Percentiles rank a stretch among this genome's conserved stretches.
Evolutionary conservation across 2,888 invertebrate species (phyloP).

Genomic region (Amblyjoppa proteus): DNA sequence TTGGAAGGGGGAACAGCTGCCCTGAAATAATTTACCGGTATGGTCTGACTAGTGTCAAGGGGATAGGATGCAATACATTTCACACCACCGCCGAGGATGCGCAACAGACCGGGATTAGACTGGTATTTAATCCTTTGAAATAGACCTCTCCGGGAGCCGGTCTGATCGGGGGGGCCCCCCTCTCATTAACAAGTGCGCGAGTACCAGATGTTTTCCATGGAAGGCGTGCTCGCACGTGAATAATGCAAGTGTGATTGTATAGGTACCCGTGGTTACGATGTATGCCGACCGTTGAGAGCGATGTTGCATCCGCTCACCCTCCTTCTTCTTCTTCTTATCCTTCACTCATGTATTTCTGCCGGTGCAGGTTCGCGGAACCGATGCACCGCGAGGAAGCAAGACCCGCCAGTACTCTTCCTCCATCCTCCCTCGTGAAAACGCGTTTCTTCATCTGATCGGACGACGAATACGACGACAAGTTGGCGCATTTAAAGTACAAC

Average conservation of each 20-base stretch:
- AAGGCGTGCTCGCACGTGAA: constrained; percentile 72
- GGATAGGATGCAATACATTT: constrained; percentile 42
- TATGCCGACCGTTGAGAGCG: constrained; percentile 51
- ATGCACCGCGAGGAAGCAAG: constrained; percentile 51
- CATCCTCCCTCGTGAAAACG: constrained; percentile 50
- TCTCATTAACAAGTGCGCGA: constrained; percentile 74
- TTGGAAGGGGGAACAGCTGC: constrained; percentile 33
- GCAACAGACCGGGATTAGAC: constrained; percentile 69
- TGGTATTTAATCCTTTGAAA: constrained; percentile 76
- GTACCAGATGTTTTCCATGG: constrained; percentile 73
- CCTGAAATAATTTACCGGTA: constrained; percentile 39
- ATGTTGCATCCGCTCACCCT: constrained; percentile 49
- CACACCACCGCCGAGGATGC: constrained; percentile 54
- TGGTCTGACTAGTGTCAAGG: constrained; percentile 19
- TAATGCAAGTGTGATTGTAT: constrained; percentile 64
- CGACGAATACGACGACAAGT: constrained; percentile 60
- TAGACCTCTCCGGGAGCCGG: constrained; percentile 66
- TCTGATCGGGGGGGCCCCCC: constrained; percentile 51
- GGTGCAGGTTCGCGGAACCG: constrained; percentile 39
- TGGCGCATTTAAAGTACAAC: constrained; percentile 57
- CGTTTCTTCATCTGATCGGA: constrained; percentile 67
- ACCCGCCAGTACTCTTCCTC: constrained; percentile 20
- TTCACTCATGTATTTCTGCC: constrained; percentile 35
- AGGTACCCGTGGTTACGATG: constrained; percentile 52
- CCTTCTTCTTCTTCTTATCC: constrained; percentile 15